Base-by-base conservation (phyloP, 2,797 vertebrate species). In the Sciurus vulgaris region DNA sequence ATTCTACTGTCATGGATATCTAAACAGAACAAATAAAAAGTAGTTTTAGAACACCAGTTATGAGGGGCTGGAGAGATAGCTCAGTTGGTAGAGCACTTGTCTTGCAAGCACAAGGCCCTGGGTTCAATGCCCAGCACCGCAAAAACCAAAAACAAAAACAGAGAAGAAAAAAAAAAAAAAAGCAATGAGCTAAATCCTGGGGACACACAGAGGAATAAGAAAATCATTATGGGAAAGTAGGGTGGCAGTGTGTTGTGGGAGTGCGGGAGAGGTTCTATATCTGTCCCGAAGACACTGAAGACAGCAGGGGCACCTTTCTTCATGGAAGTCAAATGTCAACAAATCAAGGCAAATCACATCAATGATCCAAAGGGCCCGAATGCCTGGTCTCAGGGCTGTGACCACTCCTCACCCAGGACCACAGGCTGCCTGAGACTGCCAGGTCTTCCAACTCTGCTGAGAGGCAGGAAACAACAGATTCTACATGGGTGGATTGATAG, bases 351-450 rank as follows among this genome's bases (percentile, higher is more conserved):
- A 33, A 82, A 28, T 35, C 41, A 15, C 44, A 44, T 10, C 35
- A 18, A 9, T 13, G 38, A 78, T 30, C 69, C 26, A 20, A 30
- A 41, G 35, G 56, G 20, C 30, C 6, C 30, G 33, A 67, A 38
- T 7, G 1, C 33, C 24, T 59, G 7, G 15, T 47, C 24, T 28
- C 47, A 56, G 24, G 5, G 20, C 73, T 65, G 18, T 56, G 15
- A 49, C 35, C 65, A 18, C n/a, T 9, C 38, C n/a, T 93, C 83
- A 70, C n/a, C 47, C 47, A 86, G 3, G 30, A 41, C n/a, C 44
- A 30, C 67, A 4, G 1, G 0, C 54, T 44, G 9, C 11, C n/a
- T 85, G 38, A 2, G 2, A 26, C 18, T 3, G 2, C 41, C 51
- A 87, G 69, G 15, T 35, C 81, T 47, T 24, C 44, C 44, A 59